Evolutionary conservation across 2,888 invertebrate species (phyloP), one percentile per base, ranked within the genome.

Genomic region (Macrosoma leucophasiata): DNA sequence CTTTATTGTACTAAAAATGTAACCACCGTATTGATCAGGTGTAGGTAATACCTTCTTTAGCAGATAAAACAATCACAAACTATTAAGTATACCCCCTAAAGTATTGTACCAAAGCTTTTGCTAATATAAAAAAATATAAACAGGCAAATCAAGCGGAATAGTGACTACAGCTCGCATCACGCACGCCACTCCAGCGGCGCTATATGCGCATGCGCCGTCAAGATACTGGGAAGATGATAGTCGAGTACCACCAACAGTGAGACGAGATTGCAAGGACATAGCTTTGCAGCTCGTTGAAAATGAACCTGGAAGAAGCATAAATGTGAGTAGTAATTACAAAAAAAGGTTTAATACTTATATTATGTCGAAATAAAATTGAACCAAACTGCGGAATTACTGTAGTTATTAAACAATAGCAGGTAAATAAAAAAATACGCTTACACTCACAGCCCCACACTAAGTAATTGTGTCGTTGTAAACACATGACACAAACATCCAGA

Each of bases 181-280:
- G 0, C 93, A 93, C 59, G 93, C 92, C 0, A 92, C 92, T 0
- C 92, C 93, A 0, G 91, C 92, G 0, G 92, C 92, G 0, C 71
- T 91, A 19, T 93, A 91, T 59, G 91, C 92, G 1, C 92, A 92
- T 56, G 87, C 91, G 2, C 89, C 91, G 4, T 89, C 90, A 10
- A 79, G 93, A 25, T 91, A 91, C 62, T 93, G 92, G 92, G 92
- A 92, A 59, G 91, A 92, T 50, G 91, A 92, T 60, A 89, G 90
- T 41, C 88, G 92, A 57, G 90, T 92, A 1, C 91, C 92, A 0
- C 89, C 90, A 1, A 86, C 87, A 7, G 88, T 90, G 10, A 75
- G 91, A 36, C 88, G 88, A 55, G 88, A 90, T 47, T 92, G 92
- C 78, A 92, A 92, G 61, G 93, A 93, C 61, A 90, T 93, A 28